Evolutionary conservation across 1,140 invertebrate genomes (phyloP), one percentile per base, ranked within the genome.

Genomic region (Leguminivora glycinivorella): DNA sequence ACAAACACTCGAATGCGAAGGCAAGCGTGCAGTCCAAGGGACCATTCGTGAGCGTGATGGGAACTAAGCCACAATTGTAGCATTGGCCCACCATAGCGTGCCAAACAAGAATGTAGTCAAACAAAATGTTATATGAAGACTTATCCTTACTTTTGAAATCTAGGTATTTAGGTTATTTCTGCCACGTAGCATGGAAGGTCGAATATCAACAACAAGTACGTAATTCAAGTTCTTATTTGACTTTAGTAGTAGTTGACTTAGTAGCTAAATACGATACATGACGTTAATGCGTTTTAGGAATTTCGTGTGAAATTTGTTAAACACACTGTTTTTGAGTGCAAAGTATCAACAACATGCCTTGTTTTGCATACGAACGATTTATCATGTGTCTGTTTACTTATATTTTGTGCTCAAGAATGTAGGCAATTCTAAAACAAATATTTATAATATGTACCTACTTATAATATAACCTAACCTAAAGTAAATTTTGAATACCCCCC

Each of bases 271-370:
- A 52, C 22, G n/a, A 52, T 22, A 52, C 19, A 29, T 52, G 47
- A 22, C 47, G 47, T 52, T 22, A 52, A 7, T 52, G 47, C 47
- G 22, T 52, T 52, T 52, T 22, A 52, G 47, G 47, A 52, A 52
- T 52, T 52, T 52, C 47, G 47, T 19, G 47, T 52, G 2, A 52
- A 52, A 52, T 52, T 19, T 52, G 47, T 52, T 52, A 52, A 52
- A 17, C 24, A 58, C 24, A 63, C 26, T 5, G 26, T 63, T 29
- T 63, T 63, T 63, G 58, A 17, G 58, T 31, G 26, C 26, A 63
- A 63, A 63, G 58, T 29, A 58, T 29, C 56, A 26, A 58, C 56
- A 58, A 29, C 56, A 58, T 58, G 56, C 22, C 14, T 29, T n/a
- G 24, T 12, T 58, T 58, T 58, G 56, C 56, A 29, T 4, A 7